phyloP scores from a whole-genome alignment of 2,797 vertebrate species.

The Gambusia yucatana region DNA sequence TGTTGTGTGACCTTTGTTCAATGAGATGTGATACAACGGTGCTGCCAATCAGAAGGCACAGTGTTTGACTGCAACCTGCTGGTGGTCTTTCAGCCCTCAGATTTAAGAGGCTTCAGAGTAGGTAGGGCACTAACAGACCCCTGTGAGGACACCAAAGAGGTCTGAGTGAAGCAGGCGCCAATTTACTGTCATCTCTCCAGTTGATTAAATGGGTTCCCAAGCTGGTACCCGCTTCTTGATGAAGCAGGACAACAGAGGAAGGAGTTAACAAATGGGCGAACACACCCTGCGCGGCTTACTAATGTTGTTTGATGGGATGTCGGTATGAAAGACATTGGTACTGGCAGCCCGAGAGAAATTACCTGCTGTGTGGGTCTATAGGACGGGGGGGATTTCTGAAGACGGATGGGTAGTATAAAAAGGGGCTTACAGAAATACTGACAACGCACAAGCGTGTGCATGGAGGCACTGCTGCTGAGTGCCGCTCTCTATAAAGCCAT shows the following conservation, averaged over 20 bases:
- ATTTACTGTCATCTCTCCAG: constrained; percentile 73
- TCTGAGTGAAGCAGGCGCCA: constrained; percentile 69
- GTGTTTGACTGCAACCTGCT: constrained; percentile 56
- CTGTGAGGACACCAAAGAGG: constrained; percentile 55
- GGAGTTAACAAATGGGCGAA: constrained; percentile 56
- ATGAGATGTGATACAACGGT: constrained; percentile 61
- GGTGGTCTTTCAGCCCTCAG: constrained; percentile 61
- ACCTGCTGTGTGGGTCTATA: constrained; percentile 71
- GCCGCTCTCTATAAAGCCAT: constrained; percentile 47
- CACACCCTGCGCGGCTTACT: constrained; percentile 70
- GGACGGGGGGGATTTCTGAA: constrained; percentile 54
- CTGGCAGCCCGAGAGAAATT: constrained; percentile 62
- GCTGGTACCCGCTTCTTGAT: constrained; percentile 54
- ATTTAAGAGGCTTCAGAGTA: constrained; percentile 35
- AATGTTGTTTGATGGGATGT: constrained; percentile 62
- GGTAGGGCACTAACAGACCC: constrained; percentile 32
- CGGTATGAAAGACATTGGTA: constrained; percentile 58
- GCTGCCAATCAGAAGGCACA: constrained; percentile 69
- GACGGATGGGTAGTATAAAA: constrained; percentile 59
- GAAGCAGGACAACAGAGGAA: constrained; percentile 60
- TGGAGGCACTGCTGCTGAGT: constrained; percentile 56
- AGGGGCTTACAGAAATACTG: constrained; percentile 61
- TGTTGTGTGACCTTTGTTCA: constrained; percentile 45
- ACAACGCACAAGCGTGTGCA: constrained; percentile 48
- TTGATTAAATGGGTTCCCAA: constrained; percentile 73